Base-by-base conservation (phyloP, 2,113 vertebrate species). In the Gobius niger region DNA sequence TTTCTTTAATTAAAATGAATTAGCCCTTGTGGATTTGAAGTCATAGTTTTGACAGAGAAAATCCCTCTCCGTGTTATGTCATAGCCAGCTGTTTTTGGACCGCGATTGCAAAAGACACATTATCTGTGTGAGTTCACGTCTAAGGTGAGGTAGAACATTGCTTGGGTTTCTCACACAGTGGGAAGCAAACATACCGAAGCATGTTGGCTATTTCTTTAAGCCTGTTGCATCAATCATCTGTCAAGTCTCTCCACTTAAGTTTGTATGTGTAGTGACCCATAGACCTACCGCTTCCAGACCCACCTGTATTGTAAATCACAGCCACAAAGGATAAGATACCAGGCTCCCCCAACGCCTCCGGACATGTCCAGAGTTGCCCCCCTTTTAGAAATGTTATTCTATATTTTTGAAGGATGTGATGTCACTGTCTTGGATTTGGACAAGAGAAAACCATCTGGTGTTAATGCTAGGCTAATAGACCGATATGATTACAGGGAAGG, bases 361-460 rank as follows among this genome's bases (percentile, higher is more conserved):
- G 84, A 78, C 88, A 67, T 82, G 86, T 88, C 34, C 56, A 75
- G 81, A 90, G 69, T 74, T 80, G 84, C 76, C 79, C 72, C 52
- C 56, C 67, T 76, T 71, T 41, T 54, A 24, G 14, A 24, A 54
- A 47, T 82, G 77, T 80, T 88, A 62, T 77, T 82, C 57, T 15
- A 53, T 76, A 74, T 78, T 84, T 79, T 77, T 42, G 61, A 49
- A 67, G 65, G 4, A 57, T 73, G 65, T 82, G 78, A 88, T 78
- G 81, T 87, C 84, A 85, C 65, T 7, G 44, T 76, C 76, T 42
- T 82, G 72, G 62, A 76, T 80, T 77, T 63, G 68, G 72, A 81
- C 63, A 65, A 72, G 66, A 82, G 75, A 14, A 66, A 78, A 70
- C 69, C 77, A 83, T 87, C 77, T 86, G 83, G 77, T 65, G 76